Evolutionary conservation across 2,888 invertebrate genomes (phyloP).

Genomic region (Maniola hyperantus): DNA sequence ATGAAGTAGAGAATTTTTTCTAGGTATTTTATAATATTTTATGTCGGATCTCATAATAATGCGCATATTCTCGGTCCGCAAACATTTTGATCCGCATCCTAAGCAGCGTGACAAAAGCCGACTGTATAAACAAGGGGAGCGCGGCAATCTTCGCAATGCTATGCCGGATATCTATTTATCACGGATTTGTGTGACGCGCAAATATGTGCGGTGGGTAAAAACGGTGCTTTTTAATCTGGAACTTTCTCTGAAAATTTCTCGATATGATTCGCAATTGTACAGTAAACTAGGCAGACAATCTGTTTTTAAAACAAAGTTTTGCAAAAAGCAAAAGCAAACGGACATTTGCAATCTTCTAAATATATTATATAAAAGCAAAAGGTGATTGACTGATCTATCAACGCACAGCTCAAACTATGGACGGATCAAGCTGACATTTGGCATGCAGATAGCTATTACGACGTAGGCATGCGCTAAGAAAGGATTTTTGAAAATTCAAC

Average conservation of each 20-base stretch:
- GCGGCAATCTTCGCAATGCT: slow-evolving; percentile 51
- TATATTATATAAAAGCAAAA: no score
- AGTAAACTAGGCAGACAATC: not conserved
- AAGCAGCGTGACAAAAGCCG: slow-evolving; percentile 48
- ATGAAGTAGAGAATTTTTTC: not conserved
- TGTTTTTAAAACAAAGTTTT: no score
- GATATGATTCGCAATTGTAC: no score
- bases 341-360: no score
- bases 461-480: no score
- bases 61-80: slow-evolving; percentile 44
- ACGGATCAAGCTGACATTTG: no score
- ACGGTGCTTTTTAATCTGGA: not conserved
- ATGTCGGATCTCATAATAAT: slow-evolving; percentile 45
- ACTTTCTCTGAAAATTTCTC: not conserved
- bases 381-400: no score
- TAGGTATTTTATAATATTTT: slow-evolving; percentile 25
- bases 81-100: slow-evolving; percentile 48
- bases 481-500: no score
- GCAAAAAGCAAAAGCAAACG: no score
- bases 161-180: slow-evolving; percentile 31
- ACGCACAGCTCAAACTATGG: no score
- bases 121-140: slow-evolving; percentile 44
- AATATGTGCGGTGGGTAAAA: not conserved
- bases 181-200: slow-evolving; percentile 15
- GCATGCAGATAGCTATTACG: no score